Conservation (phyloP, 2,797 vertebrate genomes). For the Pterois miles region DNA sequence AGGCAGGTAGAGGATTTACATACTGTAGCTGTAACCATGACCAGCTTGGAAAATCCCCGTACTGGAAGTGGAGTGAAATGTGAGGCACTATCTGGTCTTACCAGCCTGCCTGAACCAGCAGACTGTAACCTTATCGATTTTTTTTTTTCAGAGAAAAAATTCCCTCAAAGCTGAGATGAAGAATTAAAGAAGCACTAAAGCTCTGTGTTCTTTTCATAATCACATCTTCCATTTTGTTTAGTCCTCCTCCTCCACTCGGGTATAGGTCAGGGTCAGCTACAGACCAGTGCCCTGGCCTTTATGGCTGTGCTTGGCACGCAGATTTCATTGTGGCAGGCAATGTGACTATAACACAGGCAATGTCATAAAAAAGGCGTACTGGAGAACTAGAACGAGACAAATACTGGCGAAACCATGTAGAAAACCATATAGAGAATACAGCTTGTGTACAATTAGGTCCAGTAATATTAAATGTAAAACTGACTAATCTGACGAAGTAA, state of each 20-base stretch:
- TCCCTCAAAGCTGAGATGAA: not conserved
- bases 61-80: conserved; percentile 22
- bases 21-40: conserved; percentile 34
- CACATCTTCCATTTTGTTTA: not conserved
- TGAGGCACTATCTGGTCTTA: conserved; percentile 23
- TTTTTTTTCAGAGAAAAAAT: not conserved
- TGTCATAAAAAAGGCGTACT: not conserved
- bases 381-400: not conserved
- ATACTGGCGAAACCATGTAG: not conserved
- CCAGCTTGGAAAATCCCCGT: conserved; percentile 27
- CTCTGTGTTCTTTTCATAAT: not conserved
- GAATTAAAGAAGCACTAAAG: conserved; percentile 8
- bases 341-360: not conserved
- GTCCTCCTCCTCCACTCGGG: not conserved
- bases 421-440: not conserved
- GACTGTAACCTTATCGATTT: conserved; percentile 28
- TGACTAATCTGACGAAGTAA: not conserved
- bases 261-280: not conserved
- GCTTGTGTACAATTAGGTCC: not conserved
- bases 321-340: not conserved
- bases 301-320: not conserved
- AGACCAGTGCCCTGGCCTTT: not conserved
- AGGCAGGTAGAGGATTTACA: conserved; percentile 53
- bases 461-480: not conserved
- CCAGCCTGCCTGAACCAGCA: conserved; percentile 16